These are phyloP conservation scores for Cosmia pyralina DNA, from an alignment of 2,888 invertebrate species.

Conservation along the genomic window DNA sequence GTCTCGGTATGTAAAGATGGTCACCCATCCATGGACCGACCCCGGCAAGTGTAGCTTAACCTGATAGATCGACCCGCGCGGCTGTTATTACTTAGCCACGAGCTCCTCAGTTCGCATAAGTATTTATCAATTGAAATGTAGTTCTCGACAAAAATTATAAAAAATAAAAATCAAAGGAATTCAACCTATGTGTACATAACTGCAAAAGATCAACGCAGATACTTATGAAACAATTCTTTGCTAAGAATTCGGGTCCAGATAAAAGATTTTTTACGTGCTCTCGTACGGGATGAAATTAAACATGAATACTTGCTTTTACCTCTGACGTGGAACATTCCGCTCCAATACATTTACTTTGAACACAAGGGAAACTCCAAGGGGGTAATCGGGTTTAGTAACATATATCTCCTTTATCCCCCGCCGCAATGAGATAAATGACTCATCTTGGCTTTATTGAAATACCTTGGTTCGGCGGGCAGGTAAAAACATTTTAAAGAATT, in stretches of 20 bases:
- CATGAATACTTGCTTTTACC: slow-evolving; percentile 89
- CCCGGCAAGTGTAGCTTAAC: too few species aligned
- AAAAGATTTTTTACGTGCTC: slow-evolving; percentile 83
- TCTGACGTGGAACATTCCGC: slow-evolving; percentile 88
- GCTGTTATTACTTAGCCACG: too few species aligned
- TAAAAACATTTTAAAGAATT: slow-evolving; percentile 54
- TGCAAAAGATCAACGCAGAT: slow-evolving; percentile 38
- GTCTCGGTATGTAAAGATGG: too few species aligned
- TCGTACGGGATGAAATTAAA: slow-evolving; percentile 86
- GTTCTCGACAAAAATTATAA: neutral
- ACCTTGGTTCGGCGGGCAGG: slow-evolving; percentile 56
- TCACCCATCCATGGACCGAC: too few species aligned
- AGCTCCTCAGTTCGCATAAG: too few species aligned
- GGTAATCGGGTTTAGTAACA: slow-evolving; percentile 83
- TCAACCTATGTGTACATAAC: slow-evolving; percentile 12
- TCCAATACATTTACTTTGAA: slow-evolving; percentile 88
- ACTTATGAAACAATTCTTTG: slow-evolving; percentile 69
- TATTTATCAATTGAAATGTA: too few species aligned
- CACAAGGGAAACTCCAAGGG: slow-evolving; percentile 82
- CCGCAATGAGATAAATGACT: slow-evolving; percentile 79
- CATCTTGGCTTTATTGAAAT: slow-evolving; percentile 74
- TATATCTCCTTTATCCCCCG: slow-evolving; percentile 74
- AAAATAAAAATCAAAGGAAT: neutral
- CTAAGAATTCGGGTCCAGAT: slow-evolving; percentile 83
- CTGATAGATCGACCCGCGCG: too few species aligned